These are phyloP conservation scores for Charina bottae DNA, from an alignment of 2,113 vertebrate genomes.

Conservation along the genomic window DNA sequence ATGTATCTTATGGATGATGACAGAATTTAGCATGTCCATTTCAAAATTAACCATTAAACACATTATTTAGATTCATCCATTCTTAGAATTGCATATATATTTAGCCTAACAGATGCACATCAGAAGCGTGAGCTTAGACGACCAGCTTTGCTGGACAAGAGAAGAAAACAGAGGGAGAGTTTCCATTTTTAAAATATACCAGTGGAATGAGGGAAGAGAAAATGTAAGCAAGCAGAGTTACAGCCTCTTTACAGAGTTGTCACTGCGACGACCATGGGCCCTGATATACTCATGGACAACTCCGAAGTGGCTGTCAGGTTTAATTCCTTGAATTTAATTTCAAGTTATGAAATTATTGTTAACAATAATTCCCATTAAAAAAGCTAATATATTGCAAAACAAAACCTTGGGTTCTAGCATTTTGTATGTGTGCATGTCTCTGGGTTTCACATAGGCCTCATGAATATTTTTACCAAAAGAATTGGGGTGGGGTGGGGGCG, in stretches of 20 bases:
- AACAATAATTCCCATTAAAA: too few species aligned
- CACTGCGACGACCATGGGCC: not conserved
- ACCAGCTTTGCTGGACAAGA: not conserved
- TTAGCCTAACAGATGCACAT: not conserved
- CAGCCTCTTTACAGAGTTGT: not conserved
- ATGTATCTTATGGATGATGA: not conserved
- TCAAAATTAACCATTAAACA: not conserved
- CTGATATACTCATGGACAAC: too few species aligned
- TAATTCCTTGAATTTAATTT: too few species aligned
- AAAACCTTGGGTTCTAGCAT: too few species aligned
- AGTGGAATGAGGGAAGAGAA: not conserved
- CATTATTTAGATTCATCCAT: not conserved
- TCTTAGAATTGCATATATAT: not conserved
- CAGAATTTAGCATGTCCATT: not conserved
- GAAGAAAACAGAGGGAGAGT: not conserved
- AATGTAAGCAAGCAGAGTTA: not conserved
- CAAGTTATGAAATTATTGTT: too few species aligned
- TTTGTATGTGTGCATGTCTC: too few species aligned
- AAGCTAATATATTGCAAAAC: too few species aligned
- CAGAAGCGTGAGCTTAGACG: not conserved
- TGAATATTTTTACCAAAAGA: too few species aligned
- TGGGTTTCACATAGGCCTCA: too few species aligned
- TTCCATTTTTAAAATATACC: not conserved
- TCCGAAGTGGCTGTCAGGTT: too few species aligned
- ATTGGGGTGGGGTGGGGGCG: too few species aligned